Percentiles rank a stretch among this genome's conserved stretches.
Conservation (phyloP, 2,797 vertebrate genomes). For the Ptychadena robeensis region DNA sequence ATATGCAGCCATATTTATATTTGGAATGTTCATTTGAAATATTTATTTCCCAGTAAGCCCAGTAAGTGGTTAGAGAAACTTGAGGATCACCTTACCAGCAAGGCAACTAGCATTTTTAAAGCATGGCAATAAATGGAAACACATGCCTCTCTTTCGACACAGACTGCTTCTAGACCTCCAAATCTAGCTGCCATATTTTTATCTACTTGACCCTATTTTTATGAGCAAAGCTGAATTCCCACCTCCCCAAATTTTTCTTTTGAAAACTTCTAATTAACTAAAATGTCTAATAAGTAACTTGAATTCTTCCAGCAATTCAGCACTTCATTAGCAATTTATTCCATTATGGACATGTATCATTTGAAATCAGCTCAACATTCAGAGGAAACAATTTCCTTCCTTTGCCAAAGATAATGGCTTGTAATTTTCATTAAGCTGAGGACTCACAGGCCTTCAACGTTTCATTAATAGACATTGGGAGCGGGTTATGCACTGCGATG, state of each 20-base stretch:
- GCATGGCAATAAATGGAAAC: not conserved
- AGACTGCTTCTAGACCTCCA: not conserved
- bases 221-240: conserved; percentile 36
- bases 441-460: conserved; percentile 65
- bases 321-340: conserved; percentile 69
- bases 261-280: conserved; percentile 67
- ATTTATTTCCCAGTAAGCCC: no score
- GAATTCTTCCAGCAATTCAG: conserved; percentile 71
- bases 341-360: conserved; percentile 63
- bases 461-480: conserved; percentile 62
- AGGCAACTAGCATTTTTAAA: not conserved
- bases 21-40: no score
- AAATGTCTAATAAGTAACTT: conserved; percentile 72
- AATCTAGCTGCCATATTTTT: not conserved
- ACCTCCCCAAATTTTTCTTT: conserved; percentile 42
- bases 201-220: conserved; percentile 50
- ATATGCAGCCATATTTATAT: no score
- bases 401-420: conserved; percentile 68
- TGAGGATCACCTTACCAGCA: not conserved
- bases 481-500: conserved; percentile 51
- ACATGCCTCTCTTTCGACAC: not conserved
- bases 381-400: conserved; percentile 64
- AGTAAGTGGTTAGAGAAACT: no score
- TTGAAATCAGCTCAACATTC: conserved; percentile 68
- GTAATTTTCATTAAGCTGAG: conserved; percentile 66